These are phyloP conservation scores for Chrysocyon brachyurus DNA, from an alignment of 2,797 vertebrate genomes.

Conservation along the genomic window DNA sequence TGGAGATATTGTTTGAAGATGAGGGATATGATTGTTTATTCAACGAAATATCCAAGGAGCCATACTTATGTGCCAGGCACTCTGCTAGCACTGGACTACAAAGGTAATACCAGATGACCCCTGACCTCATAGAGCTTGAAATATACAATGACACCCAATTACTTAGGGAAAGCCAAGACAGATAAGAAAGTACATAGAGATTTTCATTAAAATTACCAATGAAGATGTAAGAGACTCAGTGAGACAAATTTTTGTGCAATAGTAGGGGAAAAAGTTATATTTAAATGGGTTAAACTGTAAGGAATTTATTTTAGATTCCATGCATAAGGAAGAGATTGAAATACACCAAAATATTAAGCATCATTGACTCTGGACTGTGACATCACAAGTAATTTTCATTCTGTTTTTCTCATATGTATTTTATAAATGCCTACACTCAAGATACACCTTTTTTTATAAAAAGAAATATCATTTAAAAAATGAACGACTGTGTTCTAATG, in stretches of 20 bases:
- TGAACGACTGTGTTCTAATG: not conserved
- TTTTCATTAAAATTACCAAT: not conserved
- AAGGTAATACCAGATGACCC: not conserved
- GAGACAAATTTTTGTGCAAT: not conserved
- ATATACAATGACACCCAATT: not conserved
- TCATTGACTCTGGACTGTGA: not conserved
- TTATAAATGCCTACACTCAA: not conserved
- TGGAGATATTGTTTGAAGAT: not conserved
- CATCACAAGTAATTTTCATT: not conserved
- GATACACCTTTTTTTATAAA: not conserved
- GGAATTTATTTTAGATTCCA: slow-evolving; percentile 21
- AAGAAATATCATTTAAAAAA: not conserved
- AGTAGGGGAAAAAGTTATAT: not conserved
- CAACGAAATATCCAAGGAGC: not conserved
- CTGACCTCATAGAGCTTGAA: not conserved
- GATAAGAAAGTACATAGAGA: not conserved
- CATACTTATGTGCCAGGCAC: not conserved
- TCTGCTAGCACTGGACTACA: not conserved
- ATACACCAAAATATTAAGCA: slow-evolving; percentile 23
- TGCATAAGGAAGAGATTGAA: not conserved
- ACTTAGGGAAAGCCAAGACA: not conserved
- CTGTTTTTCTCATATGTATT: not conserved
- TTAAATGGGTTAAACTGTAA: not conserved
- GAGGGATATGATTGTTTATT: not conserved
- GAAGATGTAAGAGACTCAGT: not conserved